Conservation (phyloP, 2,113 vertebrate genomes). For the Oncorhynchus nerka region DNA sequence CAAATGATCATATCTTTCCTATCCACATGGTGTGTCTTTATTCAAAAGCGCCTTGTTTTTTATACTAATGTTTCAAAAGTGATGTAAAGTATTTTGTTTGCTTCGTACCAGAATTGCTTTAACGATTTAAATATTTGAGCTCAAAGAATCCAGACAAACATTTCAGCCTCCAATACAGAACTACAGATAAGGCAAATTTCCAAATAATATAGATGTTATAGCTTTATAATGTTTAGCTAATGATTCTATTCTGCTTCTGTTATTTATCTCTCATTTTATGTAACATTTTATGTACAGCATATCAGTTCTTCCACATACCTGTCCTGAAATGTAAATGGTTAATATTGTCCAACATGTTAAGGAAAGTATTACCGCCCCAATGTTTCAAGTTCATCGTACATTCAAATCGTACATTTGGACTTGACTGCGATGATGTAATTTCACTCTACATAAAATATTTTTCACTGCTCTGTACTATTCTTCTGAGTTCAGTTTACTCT, state of each 20-base stretch:
- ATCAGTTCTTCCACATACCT: background rate
- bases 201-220: constrained; percentile 15
- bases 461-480: background rate
- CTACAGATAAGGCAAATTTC: constrained; percentile 25
- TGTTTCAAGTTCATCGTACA: too few relatives aligned
- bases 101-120: background rate
- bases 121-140: background rate
- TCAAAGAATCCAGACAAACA: background rate
- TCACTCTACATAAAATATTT: constrained; percentile 7
- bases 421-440: background rate
- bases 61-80: background rate
- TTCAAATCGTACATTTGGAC: background rate
- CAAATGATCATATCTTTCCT: too few relatives aligned
- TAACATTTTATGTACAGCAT: background rate
- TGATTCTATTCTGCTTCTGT: background rate
- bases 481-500: background rate
- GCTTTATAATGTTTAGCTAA: background rate
- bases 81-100: background rate
- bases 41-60: background rate
- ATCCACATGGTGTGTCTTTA: background rate
- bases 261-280: background rate
- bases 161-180: background rate
- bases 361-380: too few relatives aligned
- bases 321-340: background rate
- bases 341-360: too few relatives aligned